Conservation (phyloP, 1,140 invertebrate species). For the Elysia chlorotica region DNA sequence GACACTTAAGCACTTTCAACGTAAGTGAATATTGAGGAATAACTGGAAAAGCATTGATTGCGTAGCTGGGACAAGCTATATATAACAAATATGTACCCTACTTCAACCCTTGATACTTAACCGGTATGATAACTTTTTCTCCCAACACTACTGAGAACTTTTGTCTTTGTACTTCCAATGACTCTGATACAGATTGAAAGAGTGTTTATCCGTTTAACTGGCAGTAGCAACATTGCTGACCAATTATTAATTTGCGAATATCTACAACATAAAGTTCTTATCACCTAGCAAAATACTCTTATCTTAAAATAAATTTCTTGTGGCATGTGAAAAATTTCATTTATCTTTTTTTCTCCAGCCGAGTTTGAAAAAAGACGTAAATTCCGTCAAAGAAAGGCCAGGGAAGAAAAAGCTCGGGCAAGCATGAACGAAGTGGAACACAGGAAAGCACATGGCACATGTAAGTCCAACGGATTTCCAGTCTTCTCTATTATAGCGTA, state of each 20-base stretch:
- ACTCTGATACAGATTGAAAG: no score
- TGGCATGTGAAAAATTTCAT: no score
- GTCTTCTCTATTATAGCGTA: background rate
- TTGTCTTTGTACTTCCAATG: background rate
- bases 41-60: no score
- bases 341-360: no score
- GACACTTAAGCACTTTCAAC: slow-evolving; percentile 51
- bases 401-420: slow-evolving; percentile 74
- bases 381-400: slow-evolving; percentile 69
- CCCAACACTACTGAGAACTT: background rate
- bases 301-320: no score
- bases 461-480: no score
- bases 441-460: slow-evolving; percentile 71
- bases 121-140: background rate
- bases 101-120: background rate
- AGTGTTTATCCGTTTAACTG: no score
- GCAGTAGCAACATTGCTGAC: no score
- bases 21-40: no score
- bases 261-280: no score
- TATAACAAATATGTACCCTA: background rate
- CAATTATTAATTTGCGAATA: no score
- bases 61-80: background rate
- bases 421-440: slow-evolving; percentile 74
- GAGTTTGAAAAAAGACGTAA: slow-evolving; percentile 72
- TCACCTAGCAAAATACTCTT: no score